Base-by-base conservation (phyloP, 1,140 invertebrate genomes). In the Leptinotarsa defecta region DNA sequence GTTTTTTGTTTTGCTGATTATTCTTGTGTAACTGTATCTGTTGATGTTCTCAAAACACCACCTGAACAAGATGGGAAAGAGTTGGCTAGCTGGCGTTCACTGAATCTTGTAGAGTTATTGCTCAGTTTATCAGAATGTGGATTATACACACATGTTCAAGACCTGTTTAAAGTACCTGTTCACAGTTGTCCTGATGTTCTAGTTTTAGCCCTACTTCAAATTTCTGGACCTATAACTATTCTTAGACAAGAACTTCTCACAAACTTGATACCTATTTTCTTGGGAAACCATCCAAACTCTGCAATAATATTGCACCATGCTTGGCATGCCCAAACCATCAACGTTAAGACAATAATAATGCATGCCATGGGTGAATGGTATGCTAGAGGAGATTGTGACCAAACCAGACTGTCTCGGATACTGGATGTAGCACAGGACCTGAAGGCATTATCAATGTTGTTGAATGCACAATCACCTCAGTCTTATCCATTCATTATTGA, bases 351-450 rank as follows among this genome's bases (percentile, higher is more conserved):
- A 4, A 92, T 97, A 63, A 94, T 98, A 48, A 98, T 98, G 93
- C 95, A 96, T 80, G 91, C 96, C 0, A 99, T 99, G 97, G 95
- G 95, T 3, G 97, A 99, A 73, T 99, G 96, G 96, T 99, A 98
- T 85, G 89, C 94, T 75, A 90, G 95, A 34, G 93, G 94, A 34
- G 96, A 98, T 78, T 92, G 94, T 82, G 97, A 99, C 86, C 97
- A 99, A 86, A 93, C 92, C 1, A 91, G 96, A 83, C 87, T 99
- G 3, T 96, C 97, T 0, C 88, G 97, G 34, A 99, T 99, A 80
- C 88, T 99, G 22, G 98, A 99, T 84, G 94, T 99, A 11, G 97
- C 98, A 3, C 98, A 99, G 86, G 98, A 99, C 87, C 87, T 99
- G 0, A 99, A 98, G 87, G 96, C 96, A 0, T 85, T 99, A 1